A percentile compares a stretch with the other conserved stretches of the same genome.
These are phyloP conservation scores for Pentamera pediparva DNA, from an alignment of 53 echinoderm and acorn worm species.

Conservation along the genomic window DNA sequence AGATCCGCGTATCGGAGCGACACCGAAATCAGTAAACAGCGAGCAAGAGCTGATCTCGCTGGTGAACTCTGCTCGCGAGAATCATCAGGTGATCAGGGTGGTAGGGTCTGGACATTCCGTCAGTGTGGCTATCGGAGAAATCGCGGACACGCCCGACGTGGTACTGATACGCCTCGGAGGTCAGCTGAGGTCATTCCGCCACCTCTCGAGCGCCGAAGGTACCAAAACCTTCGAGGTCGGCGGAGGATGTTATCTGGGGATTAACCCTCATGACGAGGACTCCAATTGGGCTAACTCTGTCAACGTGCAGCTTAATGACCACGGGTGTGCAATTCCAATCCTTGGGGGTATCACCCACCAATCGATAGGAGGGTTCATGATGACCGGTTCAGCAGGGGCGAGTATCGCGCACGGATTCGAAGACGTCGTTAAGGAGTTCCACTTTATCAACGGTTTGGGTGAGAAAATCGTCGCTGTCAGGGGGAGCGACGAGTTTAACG, in stretches of 20 bases:
- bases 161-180: not conserved
- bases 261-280: not conserved
- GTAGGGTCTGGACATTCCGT: not conserved
- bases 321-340: slow-evolving; percentile 5
- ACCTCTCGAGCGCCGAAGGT: not conserved
- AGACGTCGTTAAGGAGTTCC: slow-evolving; percentile 9
- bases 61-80: not conserved
- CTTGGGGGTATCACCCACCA: slow-evolving; percentile 13
- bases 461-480: not conserved
- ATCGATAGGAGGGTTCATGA: slow-evolving; percentile 5
- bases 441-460: not conserved
- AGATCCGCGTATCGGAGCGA: too few relatives aligned
- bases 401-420: not conserved
- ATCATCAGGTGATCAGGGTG: not conserved
- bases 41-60: not conserved
- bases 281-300: not conserved
- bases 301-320: not conserved
- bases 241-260: too few relatives aligned
- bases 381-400: slow-evolving; percentile 19
- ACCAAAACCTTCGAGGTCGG: not conserved
- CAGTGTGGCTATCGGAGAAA: not conserved
- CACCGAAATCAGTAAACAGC: not conserved
- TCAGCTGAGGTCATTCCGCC: not conserved
- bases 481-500: not conserved
- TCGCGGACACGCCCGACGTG: not conserved